These are phyloP conservation scores for Sebastes ruberrimus DNA, from an alignment of 2,797 vertebrate genomes.

Conservation along the genomic window DNA sequence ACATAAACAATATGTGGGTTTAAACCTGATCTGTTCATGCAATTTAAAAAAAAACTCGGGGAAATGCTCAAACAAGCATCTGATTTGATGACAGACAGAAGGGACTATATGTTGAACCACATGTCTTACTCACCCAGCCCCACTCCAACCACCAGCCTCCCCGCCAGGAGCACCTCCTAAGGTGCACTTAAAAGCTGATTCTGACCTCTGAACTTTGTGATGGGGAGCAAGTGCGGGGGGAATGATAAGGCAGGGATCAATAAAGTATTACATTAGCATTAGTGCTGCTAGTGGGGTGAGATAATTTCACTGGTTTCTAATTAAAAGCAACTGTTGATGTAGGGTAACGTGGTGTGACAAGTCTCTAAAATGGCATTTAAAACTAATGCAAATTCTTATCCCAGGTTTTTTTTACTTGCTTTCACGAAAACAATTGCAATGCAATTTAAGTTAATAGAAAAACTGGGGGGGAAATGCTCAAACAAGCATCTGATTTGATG, in stretches of 20 bases:
- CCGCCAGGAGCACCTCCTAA: background rate
- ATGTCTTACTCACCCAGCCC: too few relatives aligned
- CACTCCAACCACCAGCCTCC: too few relatives aligned
- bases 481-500: background rate
- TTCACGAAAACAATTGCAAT: too few relatives aligned
- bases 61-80: too few relatives aligned
- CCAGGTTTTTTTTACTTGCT: too few relatives aligned
- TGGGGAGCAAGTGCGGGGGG: background rate
- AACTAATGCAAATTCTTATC: too few relatives aligned
- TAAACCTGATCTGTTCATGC: background rate
- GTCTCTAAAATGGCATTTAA: too few relatives aligned
- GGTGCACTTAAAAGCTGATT: conserved; percentile 1
- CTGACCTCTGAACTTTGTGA: conserved; percentile 45
- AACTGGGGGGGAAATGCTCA: background rate
- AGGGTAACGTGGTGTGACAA: too few relatives aligned
- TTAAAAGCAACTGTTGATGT: background rate
- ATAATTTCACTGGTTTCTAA: background rate
- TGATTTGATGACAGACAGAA: too few relatives aligned
- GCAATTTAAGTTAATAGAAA: background rate
- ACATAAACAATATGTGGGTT: too few relatives aligned
- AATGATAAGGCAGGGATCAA: conserved; percentile 18
- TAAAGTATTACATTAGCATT: background rate
- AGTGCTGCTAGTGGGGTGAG: background rate
- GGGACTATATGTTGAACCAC: too few relatives aligned
- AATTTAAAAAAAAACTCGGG: too few relatives aligned